Conservation (phyloP, 2,113 vertebrate species). For the Centropristis striata region DNA sequence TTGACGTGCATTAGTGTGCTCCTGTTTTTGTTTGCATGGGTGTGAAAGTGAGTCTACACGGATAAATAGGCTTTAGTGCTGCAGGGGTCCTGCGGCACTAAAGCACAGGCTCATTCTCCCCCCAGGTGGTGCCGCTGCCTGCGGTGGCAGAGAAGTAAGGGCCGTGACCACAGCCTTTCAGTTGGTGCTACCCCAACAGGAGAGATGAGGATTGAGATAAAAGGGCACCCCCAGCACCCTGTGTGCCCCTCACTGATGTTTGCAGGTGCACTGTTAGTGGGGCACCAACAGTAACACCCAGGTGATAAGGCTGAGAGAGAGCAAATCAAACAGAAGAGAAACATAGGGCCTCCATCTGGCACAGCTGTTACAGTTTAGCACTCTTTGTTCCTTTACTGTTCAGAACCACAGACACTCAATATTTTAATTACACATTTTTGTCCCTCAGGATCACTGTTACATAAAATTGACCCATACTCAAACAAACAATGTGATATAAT, state of each 20-base stretch:
- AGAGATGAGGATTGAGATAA: constrained; percentile 76
- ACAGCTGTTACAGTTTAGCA: constrained; percentile 53
- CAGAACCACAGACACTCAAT: constrained; percentile 5
- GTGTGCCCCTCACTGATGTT: constrained; percentile 51
- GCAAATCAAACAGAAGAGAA: constrained; percentile 52
- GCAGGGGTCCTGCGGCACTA: constrained; percentile 28
- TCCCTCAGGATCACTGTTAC: neutral
- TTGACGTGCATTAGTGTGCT: neutral
- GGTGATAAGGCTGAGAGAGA: constrained; percentile 80
- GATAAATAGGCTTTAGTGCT: constrained; percentile 35
- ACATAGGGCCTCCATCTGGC: constrained; percentile 46
- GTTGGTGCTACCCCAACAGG: constrained; percentile 81
- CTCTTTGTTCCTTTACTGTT: constrained; percentile 23
- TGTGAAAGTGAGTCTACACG: constrained; percentile 25
- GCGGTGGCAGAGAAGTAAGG: constrained; percentile 64
- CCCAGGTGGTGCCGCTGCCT: constrained; percentile 72
- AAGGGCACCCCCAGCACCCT: constrained; percentile 85
- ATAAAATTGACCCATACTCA: neutral
- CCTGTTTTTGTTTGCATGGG: constrained; percentile 16
- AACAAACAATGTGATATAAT: neutral
- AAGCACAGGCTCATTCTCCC: constrained; percentile 43
- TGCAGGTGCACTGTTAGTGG: constrained; percentile 84
- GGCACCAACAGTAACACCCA: constrained; percentile 86
- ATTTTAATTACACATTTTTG: constrained; percentile 4
- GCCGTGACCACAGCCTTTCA: constrained; percentile 82